Evolutionary conservation across 2,113 vertebrate genomes (phyloP), one percentile per base, ranked within the genome.

Genomic region (Phylloscopus whistleri): DNA sequence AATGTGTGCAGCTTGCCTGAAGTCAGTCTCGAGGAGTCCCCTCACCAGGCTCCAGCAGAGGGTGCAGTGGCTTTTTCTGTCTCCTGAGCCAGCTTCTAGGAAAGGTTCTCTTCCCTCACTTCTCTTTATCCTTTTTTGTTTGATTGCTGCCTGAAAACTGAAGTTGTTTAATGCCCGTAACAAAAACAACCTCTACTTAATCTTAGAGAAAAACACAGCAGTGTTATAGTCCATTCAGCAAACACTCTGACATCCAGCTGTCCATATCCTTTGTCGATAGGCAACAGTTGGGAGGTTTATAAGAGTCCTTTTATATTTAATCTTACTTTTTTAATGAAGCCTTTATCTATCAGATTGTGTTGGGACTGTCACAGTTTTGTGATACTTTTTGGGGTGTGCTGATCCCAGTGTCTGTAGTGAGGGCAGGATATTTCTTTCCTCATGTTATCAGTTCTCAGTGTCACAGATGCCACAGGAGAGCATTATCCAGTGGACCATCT

Each of bases 41-140:
- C 20, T 18, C 11, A 1, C 33, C 26, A 59, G 75, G 18, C 44
- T 22, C 94, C 95, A 23, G 94, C 96, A 97, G 96, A 93, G 92
- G 96, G 96, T 82, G 95, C 90, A 89, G 53, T 44, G 35, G 83
- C 48, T 88, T 85, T 51, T 87, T 7, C 1, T 24, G 52, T 63
- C 55, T 56, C 48, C 52, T 14, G 48, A 10, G 22, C 20, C 31
- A 26, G 6, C 12, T 20, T 17, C 19, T 6, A 2, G 14, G 39
- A 23, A 69, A 66, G 24, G 28, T n/a, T 27, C 16, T 10, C 9
- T 46, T 16, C 33, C 3, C 41, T 86, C 14, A 1, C n/a, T 60
- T 39, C 0, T 66, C 16, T 5, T 41, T 31, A 3, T 23, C n/a
- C 0, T 16, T 13, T 53, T 31, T 30, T 30, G 33, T 49, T 74